A percentile compares a stretch with the other conserved stretches of the same genome.
These are phyloP conservation scores for Tragelaphus strepsiceros DNA, from an alignment of 2,113 vertebrate genomes.

Conservation along the genomic window DNA sequence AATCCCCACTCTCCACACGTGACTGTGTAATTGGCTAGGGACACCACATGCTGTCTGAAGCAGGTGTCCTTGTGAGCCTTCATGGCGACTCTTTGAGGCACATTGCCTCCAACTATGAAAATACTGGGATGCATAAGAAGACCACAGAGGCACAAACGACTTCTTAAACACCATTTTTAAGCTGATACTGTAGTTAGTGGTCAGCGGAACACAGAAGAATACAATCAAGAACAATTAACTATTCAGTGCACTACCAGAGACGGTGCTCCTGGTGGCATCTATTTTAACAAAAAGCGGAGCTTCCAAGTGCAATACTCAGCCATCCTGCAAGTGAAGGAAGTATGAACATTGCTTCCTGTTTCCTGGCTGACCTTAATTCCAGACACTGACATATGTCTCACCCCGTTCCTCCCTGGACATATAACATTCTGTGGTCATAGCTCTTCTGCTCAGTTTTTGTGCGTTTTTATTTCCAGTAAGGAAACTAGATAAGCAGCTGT, in stretches of 20 bases:
- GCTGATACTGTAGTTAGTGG: conserved; percentile 64
- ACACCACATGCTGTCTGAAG: not conserved
- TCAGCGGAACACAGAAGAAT: conserved; percentile 54
- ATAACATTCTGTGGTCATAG: not conserved
- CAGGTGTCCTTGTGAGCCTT: not conserved
- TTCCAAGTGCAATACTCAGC: not conserved
- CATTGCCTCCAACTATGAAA: conserved; percentile 40
- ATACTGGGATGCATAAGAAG: conserved; percentile 59
- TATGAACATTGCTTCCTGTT: conserved; percentile 69
- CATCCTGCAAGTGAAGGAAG: conserved; percentile 43
- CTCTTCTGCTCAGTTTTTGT: not conserved
- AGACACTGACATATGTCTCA: not conserved
- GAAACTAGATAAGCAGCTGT: conserved; percentile 74
- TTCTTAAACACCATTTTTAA: conserved; percentile 71
- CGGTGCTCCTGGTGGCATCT: conserved; percentile 37
- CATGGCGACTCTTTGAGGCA: not conserved
- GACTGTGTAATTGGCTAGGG: not conserved
- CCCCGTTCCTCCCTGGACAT: not conserved
- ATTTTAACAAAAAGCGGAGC: conserved; percentile 66
- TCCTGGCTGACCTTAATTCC: conserved; percentile 63
- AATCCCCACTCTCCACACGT: conserved; percentile 56
- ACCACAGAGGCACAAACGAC: conserved; percentile 60
- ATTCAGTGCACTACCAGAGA: not conserved
- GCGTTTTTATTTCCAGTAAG: conserved; percentile 29
- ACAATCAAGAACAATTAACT: conserved; percentile 65